Conservation (phyloP, 92 coral and sea anemone species). For the Micromussa lordhowensis region DNA sequence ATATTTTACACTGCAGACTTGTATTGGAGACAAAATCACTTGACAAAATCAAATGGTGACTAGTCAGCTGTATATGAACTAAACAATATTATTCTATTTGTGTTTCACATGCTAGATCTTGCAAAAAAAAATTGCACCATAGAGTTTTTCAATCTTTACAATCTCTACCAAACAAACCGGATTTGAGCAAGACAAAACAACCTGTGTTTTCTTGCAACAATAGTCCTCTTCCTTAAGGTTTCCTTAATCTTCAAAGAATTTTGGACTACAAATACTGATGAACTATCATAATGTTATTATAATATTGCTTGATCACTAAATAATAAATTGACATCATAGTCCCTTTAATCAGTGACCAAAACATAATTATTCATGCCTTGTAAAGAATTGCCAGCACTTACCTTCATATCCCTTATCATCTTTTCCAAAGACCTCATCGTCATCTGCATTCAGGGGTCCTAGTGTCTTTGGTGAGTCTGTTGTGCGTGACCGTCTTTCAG, state of each 20-base stretch:
- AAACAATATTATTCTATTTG: background rate
- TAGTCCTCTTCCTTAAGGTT: background rate
- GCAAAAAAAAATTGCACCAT: background rate
- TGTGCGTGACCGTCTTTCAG: conserved; percentile 79
- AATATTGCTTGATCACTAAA: background rate
- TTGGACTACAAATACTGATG: background rate
- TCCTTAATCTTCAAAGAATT: background rate
- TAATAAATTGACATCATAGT: background rate
- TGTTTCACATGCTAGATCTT: background rate
- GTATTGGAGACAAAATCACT: background rate
- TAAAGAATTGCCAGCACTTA: conserved; percentile 8
- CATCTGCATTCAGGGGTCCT: conserved; percentile 54
- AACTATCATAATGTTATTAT: no score
- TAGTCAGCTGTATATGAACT: background rate
- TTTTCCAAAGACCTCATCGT: conserved; percentile 84
- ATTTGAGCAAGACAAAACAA: no score
- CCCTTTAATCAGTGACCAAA: background rate
- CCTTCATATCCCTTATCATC: conserved; percentile 87
- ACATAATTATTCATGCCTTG: background rate
- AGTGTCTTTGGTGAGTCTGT: conserved; percentile 67
- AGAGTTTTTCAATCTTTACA: background rate
- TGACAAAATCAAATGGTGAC: background rate
- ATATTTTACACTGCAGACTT: background rate
- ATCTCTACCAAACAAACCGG: background rate
- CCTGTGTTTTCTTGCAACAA: background rate